Evolutionary conservation across 2,888 invertebrate genomes (phyloP).

Genomic region (Heteromurus nitidus): DNA sequence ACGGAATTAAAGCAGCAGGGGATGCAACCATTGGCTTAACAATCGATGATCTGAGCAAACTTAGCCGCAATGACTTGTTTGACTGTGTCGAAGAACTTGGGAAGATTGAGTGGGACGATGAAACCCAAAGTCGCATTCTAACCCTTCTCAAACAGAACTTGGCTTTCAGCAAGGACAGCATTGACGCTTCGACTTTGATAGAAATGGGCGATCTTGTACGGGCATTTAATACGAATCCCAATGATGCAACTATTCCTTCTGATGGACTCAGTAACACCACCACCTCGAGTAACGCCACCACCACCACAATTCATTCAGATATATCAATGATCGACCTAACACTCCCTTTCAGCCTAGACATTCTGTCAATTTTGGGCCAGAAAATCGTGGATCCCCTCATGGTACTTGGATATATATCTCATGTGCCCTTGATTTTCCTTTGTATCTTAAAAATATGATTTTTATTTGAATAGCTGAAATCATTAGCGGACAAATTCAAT

Average conservation of each 20-base stretch:
- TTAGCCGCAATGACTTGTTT: conserved; percentile 61
- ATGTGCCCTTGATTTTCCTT: not conserved
- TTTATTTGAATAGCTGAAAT: conserved; percentile 63
- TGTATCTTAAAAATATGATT: not conserved
- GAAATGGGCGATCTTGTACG: conserved; percentile 72
- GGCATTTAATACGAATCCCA: conserved; percentile 48
- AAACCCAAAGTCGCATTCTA: conserved; percentile 62
- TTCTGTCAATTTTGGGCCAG: conserved; percentile 66
- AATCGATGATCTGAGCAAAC: conserved; percentile 67
- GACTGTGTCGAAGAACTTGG: conserved; percentile 72
- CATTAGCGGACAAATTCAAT: conserved; percentile 71
- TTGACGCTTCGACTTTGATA: conserved; percentile 65
- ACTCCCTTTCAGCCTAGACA: conserved; percentile 67
- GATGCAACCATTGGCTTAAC: conserved; percentile 69
- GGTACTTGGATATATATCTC: conserved; percentile 56
- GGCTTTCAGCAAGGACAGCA: conserved; percentile 42
- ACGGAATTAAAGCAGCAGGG: conserved; percentile 71
- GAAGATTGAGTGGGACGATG: conserved; percentile 70
- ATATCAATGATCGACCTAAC: conserved; percentile 66
- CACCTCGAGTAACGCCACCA: not conserved
- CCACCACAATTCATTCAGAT: conserved; percentile 43
- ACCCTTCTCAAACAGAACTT: conserved; percentile 63
- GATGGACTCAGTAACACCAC: not conserved
- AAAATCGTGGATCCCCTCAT: conserved; percentile 59
- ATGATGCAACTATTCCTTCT: not conserved